phyloP scores from a whole-genome alignment of 2,888 invertebrate genomes.

The Sympetrum striolatum region DNA sequence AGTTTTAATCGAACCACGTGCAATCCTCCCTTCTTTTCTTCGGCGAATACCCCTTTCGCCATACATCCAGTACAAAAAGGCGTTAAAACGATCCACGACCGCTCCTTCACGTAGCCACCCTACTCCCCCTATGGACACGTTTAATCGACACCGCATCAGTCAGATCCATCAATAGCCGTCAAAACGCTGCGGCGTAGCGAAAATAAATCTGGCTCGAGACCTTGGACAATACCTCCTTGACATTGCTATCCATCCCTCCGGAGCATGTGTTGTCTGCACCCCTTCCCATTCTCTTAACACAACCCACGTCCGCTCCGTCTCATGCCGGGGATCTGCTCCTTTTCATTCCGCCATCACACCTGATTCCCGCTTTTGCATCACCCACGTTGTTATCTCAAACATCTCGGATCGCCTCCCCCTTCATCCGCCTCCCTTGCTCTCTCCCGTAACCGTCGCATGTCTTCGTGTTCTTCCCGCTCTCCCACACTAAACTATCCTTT shows the following conservation, averaged over 20 bases:
- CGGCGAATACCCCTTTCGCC: not conserved
- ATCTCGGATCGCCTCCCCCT: not conserved
- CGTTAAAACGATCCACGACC: not conserved
- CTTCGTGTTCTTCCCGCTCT: not conserved
- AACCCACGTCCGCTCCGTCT: not conserved
- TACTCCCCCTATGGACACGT: not conserved
- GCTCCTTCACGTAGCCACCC: not conserved
- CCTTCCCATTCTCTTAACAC: not conserved
- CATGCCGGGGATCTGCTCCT: not conserved
- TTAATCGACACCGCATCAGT: not conserved
- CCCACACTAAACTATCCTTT: not conserved
- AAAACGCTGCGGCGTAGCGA: not conserved
- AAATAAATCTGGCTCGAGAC: not conserved
- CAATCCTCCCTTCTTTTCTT: not conserved
- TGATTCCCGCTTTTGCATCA: constrained; percentile 28
- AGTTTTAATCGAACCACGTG: not conserved
- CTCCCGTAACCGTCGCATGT: not conserved
- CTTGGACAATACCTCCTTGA: not conserved
- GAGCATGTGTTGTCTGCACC: not conserved
- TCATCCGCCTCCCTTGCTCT: not conserved
- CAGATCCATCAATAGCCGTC: not conserved
- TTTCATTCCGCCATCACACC: constrained; percentile 11
- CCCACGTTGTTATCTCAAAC: not conserved
- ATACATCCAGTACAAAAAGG: not conserved
- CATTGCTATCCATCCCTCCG: not conserved